These are phyloP conservation scores for Myrmecobius fasciatus DNA, from an alignment of 2,113 vertebrate genomes.

Conservation along the genomic window DNA sequence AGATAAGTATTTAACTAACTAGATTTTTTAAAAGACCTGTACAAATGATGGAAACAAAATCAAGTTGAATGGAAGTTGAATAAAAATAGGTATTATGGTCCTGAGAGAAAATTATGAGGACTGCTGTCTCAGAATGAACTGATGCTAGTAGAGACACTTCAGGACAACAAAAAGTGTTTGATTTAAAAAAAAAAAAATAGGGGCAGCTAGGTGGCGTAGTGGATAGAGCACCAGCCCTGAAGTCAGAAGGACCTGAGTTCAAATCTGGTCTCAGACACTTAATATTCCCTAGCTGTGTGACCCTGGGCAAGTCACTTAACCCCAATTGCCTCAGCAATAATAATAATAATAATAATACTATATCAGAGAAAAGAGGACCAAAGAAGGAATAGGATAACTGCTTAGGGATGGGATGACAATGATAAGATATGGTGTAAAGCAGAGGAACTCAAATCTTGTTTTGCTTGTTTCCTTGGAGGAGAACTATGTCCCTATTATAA, in stretches of 20 bases:
- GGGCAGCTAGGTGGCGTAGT: too few species aligned
- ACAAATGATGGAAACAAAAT: not conserved
- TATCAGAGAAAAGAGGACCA: not conserved
- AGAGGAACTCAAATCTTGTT: not conserved
- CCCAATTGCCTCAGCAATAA: too few species aligned
- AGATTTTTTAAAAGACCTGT: not conserved
- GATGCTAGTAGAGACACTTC: not conserved
- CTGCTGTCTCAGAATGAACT: not conserved
- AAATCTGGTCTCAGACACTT: too few species aligned
- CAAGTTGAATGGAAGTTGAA: not conserved
- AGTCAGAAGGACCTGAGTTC: too few species aligned
- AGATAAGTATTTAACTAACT: not conserved
- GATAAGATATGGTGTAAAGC: not conserved
- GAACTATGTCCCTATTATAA: not conserved
- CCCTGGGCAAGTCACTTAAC: too few species aligned
- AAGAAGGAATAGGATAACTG: not conserved
- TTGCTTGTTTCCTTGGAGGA: not conserved
- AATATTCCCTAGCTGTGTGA: too few species aligned
- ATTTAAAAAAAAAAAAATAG: not conserved
- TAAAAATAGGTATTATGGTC: not conserved
- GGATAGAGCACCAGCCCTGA: too few species aligned
- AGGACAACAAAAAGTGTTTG: not conserved
- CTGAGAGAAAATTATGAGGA: not conserved
- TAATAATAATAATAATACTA: too few species aligned
- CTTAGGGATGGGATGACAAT: not conserved